phyloP scores from a whole-genome alignment of 2,888 invertebrate genomes.

The Notocelia uddmanniana region DNA sequence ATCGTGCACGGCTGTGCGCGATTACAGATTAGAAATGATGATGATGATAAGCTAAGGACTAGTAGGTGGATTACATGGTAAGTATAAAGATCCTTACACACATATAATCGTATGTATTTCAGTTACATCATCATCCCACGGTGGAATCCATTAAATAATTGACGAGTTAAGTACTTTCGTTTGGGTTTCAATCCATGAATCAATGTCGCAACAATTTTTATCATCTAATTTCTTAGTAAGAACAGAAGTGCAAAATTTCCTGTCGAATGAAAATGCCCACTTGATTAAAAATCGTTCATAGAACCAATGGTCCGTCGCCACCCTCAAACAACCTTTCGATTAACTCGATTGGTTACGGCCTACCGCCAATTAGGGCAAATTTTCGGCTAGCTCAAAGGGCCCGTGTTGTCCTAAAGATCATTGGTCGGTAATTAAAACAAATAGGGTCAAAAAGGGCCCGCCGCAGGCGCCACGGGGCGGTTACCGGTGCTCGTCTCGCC shows the following conservation, averaged over 20 bases:
- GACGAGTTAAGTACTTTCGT: not conserved
- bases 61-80: too few relatives aligned
- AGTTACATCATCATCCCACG: too few relatives aligned
- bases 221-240: conserved; percentile 10
- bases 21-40: too few relatives aligned
- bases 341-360: conserved; percentile 65
- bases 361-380: conserved; percentile 77
- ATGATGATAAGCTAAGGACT: too few relatives aligned
- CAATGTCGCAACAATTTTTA: not conserved
- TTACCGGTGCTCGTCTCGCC: conserved; percentile 70
- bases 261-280: conserved; percentile 27
- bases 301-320: conserved; percentile 53
- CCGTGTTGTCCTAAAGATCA: conserved; percentile 79
- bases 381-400: conserved; percentile 79
- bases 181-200: not conserved
- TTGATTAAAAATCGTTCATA: conserved; percentile 44
- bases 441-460: conserved; percentile 82
- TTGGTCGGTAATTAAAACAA: conserved; percentile 84
- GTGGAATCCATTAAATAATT: not conserved
- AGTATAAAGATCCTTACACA: too few relatives aligned
- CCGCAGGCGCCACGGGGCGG: conserved; percentile 83
- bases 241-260: conserved; percentile 28
- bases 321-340: conserved; percentile 50
- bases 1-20: too few relatives aligned
- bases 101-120: too few relatives aligned